phyloP scores from a whole-genome alignment of 2,113 vertebrate species.

The Cochlearius cochlearius region DNA sequence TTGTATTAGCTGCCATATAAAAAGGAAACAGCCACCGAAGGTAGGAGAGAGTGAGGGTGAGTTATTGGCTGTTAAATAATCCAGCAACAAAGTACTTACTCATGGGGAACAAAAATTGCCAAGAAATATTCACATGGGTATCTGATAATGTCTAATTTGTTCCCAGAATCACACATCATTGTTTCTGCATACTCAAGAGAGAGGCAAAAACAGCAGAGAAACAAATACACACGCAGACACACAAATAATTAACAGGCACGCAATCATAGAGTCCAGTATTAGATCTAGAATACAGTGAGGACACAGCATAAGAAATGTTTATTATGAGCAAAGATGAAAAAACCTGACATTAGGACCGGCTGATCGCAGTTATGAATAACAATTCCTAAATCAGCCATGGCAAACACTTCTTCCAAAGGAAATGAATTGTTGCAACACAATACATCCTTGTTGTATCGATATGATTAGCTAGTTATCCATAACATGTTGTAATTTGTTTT shows the following conservation, averaged over 20 bases:
- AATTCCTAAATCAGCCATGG: conserved; percentile 73
- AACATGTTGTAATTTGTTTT: conserved; percentile 83
- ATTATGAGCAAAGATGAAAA: conserved; percentile 50
- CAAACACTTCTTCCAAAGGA: conserved; percentile 68
- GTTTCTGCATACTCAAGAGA: conserved; percentile 10
- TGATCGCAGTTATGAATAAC: conserved; percentile 66
- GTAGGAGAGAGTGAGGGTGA: conserved; percentile 14
- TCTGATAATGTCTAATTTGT: conserved; percentile 57
- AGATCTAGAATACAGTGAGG: not conserved
- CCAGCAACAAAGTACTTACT: conserved; percentile 49
- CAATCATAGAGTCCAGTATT: conserved; percentile 31
- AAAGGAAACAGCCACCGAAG: conserved; percentile 56
- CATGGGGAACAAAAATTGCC: conserved; percentile 29
- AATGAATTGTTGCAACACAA: conserved; percentile 74
- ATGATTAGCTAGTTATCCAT: conserved; percentile 81
- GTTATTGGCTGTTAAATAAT: conserved; percentile 43
- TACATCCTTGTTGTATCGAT: conserved; percentile 75
- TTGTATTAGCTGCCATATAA: conserved; percentile 59
- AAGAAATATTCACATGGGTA: conserved; percentile 34
- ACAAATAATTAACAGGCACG: conserved; percentile 35
- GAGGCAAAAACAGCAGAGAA: not conserved
- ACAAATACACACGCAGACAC: not conserved
- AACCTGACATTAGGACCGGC: conserved; percentile 35
- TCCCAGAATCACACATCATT: conserved; percentile 57
- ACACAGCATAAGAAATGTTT: conserved; percentile 33